Percentiles rank a stretch among this genome's conserved stretches.
These are phyloP conservation scores for Eriocheir sinensis DNA, from an alignment of 1,140 invertebrate genomes.

Conservation along the genomic window DNA sequence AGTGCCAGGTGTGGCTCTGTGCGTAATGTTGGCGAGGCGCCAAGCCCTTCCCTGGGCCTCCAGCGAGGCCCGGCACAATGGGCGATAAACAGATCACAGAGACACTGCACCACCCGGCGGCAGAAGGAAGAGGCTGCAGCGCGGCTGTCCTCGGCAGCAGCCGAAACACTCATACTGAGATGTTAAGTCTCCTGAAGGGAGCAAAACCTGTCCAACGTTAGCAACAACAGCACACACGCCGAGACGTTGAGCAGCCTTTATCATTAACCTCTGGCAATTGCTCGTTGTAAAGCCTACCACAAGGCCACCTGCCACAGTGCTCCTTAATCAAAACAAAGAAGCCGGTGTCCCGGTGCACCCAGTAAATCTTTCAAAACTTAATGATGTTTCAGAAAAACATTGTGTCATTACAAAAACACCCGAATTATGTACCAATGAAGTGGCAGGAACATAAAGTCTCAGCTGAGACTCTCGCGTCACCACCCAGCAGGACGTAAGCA, in stretches of 20 bases:
- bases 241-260: background rate
- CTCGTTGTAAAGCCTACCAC: background rate
- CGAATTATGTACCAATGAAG: too few relatives aligned
- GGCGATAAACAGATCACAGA: constrained; percentile 1
- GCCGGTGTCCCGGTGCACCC: too few relatives aligned
- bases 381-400: too few relatives aligned
- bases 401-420: too few relatives aligned
- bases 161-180: background rate
- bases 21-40: background rate
- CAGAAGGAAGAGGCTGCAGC: background rate
- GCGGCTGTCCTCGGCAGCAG: background rate
- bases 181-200: background rate
- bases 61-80: too few relatives aligned
- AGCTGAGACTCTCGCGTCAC: too few relatives aligned
- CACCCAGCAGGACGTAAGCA: background rate
- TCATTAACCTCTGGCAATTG: background rate
- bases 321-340: too few relatives aligned
- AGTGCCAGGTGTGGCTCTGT: background rate
- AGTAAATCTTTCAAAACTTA: too few relatives aligned
- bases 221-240: background rate
- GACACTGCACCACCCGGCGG: background rate
- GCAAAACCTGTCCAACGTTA: background rate
- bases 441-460: too few relatives aligned
- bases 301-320: background rate
- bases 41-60: background rate